A percentile compares a stretch with the other conserved stretches of the same genome.
phyloP scores from a whole-genome alignment of 2,888 invertebrate species.

The Scaptomyza tumidula region DNA sequence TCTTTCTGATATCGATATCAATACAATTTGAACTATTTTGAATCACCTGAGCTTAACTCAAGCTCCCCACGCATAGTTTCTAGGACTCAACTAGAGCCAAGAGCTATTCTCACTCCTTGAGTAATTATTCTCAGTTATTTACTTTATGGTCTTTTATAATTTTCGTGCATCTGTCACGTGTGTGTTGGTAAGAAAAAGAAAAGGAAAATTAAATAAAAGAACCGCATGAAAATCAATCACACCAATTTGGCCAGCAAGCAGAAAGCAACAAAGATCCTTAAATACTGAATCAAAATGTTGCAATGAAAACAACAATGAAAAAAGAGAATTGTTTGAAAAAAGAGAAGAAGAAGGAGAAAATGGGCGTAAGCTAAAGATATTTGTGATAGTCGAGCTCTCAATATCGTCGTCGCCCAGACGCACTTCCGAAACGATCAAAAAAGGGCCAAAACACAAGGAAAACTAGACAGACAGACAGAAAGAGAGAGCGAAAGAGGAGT shows the following conservation, averaged over 20 bases:
- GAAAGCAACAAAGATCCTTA: conserved; percentile 12
- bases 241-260: conserved; percentile 60
- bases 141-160: neutral
- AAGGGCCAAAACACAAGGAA: neutral
- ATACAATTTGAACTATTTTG: no score
- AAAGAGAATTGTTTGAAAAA: no score
- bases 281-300: conserved; percentile 22
- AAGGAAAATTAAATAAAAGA: conserved; percentile 9
- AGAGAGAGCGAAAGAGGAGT: conserved; percentile 2
- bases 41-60: no score
- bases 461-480: neutral
- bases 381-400: conserved; percentile 41
- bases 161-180: conserved; percentile 49
- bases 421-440: conserved; percentile 62
- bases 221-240: conserved; percentile 61
- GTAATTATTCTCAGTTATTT: neutral
- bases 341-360: conserved; percentile 1
- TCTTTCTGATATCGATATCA: neutral
- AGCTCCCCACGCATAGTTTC: no score
- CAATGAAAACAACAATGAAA: conserved; percentile 39
- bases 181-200: conserved; percentile 16
- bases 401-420: conserved; percentile 23
- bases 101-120: no score
- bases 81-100: no score
- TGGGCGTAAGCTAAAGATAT: conserved; percentile 42